These are phyloP conservation scores for Eilema caniola DNA, from an alignment of 2,888 invertebrate genomes.

Conservation along the genomic window DNA sequence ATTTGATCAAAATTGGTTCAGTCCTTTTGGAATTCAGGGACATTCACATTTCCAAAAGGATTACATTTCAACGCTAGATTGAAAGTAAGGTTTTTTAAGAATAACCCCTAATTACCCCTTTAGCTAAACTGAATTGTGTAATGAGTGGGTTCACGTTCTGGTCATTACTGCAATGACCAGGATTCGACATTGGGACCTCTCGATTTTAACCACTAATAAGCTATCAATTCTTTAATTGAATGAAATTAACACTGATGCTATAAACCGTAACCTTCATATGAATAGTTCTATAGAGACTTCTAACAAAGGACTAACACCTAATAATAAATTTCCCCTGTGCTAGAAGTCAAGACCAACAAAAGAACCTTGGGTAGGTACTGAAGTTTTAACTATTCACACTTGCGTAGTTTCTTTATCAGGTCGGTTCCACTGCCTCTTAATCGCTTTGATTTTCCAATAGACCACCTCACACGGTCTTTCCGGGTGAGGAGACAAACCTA, in stretches of 20 bases:
- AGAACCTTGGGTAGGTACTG: not conserved
- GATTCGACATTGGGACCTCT: too few species aligned
- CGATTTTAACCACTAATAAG: too few species aligned
- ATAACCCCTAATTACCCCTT: too few species aligned
- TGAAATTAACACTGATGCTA: not conserved
- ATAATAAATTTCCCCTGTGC: not conserved
- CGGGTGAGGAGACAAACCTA: slow-evolving; percentile 29
- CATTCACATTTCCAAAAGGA: too few species aligned
- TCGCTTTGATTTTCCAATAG: slow-evolving; percentile 47
- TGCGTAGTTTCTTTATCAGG: slow-evolving; percentile 23
- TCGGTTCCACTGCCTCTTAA: slow-evolving; percentile 19
- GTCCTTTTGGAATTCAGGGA: too few species aligned
- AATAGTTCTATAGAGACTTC: not conserved
- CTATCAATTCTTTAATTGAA: not conserved
- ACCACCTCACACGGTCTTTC: slow-evolving; percentile 33
- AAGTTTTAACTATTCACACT: slow-evolving; percentile 14
- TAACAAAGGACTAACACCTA: not conserved
- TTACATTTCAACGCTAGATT: too few species aligned
- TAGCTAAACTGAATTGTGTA: too few species aligned
- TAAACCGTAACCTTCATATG: not conserved
- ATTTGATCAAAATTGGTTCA: too few species aligned
- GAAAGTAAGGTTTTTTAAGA: too few species aligned
- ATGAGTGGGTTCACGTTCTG: too few species aligned
- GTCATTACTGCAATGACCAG: too few species aligned
- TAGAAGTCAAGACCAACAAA: not conserved